phyloP scores from a whole-genome alignment of 2,797 vertebrate genomes.

The Alosa sapidissima region DNA sequence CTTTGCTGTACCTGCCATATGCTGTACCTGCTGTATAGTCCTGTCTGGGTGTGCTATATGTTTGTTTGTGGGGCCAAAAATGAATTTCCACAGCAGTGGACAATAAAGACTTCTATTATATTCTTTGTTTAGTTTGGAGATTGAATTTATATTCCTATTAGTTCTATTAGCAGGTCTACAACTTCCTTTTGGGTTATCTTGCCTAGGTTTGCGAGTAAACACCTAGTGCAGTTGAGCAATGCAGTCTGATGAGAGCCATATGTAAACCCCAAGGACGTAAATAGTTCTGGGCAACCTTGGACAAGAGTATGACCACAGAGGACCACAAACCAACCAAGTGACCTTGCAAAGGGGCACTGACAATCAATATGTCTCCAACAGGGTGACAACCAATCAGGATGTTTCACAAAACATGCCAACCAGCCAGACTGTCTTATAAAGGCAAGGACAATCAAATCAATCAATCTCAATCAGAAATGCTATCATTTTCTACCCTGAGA shows the following conservation, averaged over 20 bases:
- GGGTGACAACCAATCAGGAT: neutral
- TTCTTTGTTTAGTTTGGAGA: too few species aligned
- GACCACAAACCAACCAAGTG: neutral
- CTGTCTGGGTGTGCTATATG: too few species aligned
- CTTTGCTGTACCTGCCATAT: too few species aligned
- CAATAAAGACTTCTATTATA: too few species aligned
- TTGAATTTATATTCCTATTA: too few species aligned
- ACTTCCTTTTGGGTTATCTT: too few species aligned
- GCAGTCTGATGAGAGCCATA: neutral
- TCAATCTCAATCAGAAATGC: neutral
- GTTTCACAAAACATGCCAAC: neutral
- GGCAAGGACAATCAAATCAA: neutral
- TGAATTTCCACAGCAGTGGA: too few species aligned
- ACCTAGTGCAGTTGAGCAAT: neutral
- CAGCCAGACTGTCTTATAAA: neutral
- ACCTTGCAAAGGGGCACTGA: neutral
- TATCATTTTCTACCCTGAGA: neutral
- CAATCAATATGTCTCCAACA: neutral
- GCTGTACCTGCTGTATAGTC: too few species aligned
- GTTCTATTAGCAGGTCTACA: too few species aligned
- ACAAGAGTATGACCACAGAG: neutral
- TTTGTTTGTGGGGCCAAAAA: too few species aligned
- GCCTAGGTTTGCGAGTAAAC: too few species aligned
- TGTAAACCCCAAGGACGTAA: neutral
- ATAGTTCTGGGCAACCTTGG: neutral